Conservation (phyloP, 2,888 invertebrate genomes). For the Capitulum mitella region DNA sequence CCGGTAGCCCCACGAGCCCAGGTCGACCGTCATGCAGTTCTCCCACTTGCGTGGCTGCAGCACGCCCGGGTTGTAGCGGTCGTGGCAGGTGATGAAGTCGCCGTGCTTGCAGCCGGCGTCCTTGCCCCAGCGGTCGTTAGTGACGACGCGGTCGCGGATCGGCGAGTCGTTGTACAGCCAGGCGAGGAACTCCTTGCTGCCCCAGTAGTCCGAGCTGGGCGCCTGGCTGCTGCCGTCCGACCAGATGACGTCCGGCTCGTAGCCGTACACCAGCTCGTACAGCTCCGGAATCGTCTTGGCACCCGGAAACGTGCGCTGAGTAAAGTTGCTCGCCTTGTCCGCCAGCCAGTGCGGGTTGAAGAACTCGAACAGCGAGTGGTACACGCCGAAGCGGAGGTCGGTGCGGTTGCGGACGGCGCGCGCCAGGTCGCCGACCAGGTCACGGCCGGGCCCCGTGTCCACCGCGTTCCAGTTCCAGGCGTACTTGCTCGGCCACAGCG, state of each 20-base stretch:
- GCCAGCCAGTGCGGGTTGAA: slow-evolving; percentile 69
- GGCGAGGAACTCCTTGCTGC: slow-evolving; percentile 72
- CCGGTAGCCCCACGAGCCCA: slow-evolving; percentile 75
- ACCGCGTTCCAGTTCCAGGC: slow-evolving; percentile 78
- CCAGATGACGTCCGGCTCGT: slow-evolving; percentile 71
- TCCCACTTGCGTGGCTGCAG: too few species aligned
- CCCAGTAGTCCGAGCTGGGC: too few species aligned
- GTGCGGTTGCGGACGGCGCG: background rate
- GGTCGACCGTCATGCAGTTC: slow-evolving; percentile 84
- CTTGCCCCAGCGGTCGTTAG: slow-evolving; percentile 89
- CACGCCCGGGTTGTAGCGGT: too few species aligned
- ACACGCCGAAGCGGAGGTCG: slow-evolving; percentile 34
- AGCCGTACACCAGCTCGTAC: slow-evolving; percentile 54
- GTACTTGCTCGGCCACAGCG: slow-evolving; percentile 69
- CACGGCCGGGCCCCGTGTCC: slow-evolving; percentile 67
- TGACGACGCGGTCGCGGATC: too few species aligned
- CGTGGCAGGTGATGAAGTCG: slow-evolving; percentile 81
- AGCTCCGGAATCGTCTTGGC: slow-evolving; percentile 66
- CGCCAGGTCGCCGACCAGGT: slow-evolving; percentile 52
- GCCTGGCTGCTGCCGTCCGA: slow-evolving; percentile 95
- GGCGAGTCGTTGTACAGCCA: slow-evolving; percentile 92
- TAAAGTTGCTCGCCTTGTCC: slow-evolving; percentile 47
- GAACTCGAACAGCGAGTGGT: slow-evolving; percentile 86
- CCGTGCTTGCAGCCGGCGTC: slow-evolving; percentile 76
- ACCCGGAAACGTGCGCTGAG: slow-evolving; percentile 30